Base-by-base conservation (phyloP, 2,797 vertebrate genomes). In the Harpagifer antarcticus region DNA sequence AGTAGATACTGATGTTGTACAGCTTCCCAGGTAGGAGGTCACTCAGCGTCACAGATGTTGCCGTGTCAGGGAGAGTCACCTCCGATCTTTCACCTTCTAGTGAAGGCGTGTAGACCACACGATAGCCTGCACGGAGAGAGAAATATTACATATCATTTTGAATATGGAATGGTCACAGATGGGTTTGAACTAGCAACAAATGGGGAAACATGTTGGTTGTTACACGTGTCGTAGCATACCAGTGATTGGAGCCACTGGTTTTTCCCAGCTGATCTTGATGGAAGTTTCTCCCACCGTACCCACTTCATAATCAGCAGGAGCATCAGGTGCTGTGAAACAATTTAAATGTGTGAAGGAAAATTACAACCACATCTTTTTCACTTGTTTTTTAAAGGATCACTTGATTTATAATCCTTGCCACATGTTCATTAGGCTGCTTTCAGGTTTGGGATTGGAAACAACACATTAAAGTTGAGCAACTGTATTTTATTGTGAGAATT, bases 1-100 rank as follows among this genome's bases (percentile, higher is more conserved):
- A 95, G 0, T 96, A 99, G 88, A 99, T 99, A 16, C 96, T 99
- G 91, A 99, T 97, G 91, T 99, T 99, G 91, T 99, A 99, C 77
- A 95, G 87, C 71, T 94, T 93, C 0, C 98, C 98, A 0, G 98
- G 98, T n/a, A 91, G 94, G 31, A 99, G 91, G 92, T 99, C 97
- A 58, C 96, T 96, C 81, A 99, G 95, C 0, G 97, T 99, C 63
- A 99, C 97, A 0, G 97, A 99, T 27, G 96, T 97, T 1, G 96
- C 96, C 0, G 97, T 97, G 49, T 98, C 95, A 0, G 98, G 96
- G 20, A 99, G 95, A 78, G 83, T 98, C 79, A 99, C 96, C 83
- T 99, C 98, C 0, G 97, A 99, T 93, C 97, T 99, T 72, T 96
- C 95, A 0, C 98, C 98, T 89, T 99, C 98, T 47, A 96, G 50